Evolutionary conservation across 2,797 vertebrate species (phyloP), one percentile per base, ranked within the genome.

Genomic region (Furcifer pardalis): DNA sequence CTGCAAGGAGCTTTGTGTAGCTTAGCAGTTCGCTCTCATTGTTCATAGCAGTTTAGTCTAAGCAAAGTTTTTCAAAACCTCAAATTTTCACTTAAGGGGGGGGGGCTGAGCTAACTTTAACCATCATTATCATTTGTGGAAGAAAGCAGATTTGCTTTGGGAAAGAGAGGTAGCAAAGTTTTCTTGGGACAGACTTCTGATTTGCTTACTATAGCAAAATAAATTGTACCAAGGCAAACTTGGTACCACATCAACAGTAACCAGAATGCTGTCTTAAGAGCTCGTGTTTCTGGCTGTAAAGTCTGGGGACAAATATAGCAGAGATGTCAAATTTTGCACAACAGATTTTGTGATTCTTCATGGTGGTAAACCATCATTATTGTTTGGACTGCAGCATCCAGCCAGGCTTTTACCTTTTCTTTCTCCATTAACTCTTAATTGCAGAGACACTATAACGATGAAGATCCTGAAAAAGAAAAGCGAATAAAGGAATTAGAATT

Each of bases 401-500:
- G 81, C 92, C 85, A 90, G 89, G 92, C 77, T 83, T 94, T 94
- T 92, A 89, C 93, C 84, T 93, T 93, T 23, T 91, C 93, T 85
- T 89, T 91, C 90, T 93, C 90, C 91, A 89, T 94, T 91, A 90
- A 92, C 93, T 95, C 94, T 92, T 92, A 91, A 94, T 96, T 96
- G 91, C 94, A 99, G 99, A 99, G 98, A 98, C 98, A 98, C 97
- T 99, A 98, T 97, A 97, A 96, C 89, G 99, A 99, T 94, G 99
- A 99, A 95, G 99, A 99, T 94, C 99, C 98, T 37, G 99, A 99
- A 95, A 99, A 99, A 95, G 99, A 99, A 96, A 98, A 99, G 95
- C 96, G 98, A 95, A 99, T 99, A 96, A 99, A 99, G 94, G 98
- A 99, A 96, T 98, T 99, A 91, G 98, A 99, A 93, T 96, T 98